Conservation (phyloP, 1,140 invertebrate species). For the Heliothis subflexa region DNA sequence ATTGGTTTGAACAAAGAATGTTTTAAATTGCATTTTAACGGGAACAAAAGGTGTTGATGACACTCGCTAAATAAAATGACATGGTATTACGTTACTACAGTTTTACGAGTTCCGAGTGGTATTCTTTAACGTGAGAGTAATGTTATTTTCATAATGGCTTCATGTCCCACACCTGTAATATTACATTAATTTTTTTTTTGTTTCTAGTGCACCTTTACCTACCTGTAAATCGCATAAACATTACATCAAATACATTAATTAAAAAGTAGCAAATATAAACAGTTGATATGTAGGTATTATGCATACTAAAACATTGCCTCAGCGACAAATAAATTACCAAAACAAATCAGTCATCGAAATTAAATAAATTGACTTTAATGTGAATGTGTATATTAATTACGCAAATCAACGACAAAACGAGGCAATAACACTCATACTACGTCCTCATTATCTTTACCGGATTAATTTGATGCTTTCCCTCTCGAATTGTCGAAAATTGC, state of each 20-base stretch:
- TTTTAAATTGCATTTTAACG: not conserved
- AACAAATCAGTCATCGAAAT: not conserved
- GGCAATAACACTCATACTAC: conserved; percentile 34
- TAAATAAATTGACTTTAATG: conserved; percentile 33
- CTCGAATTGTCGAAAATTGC: conserved; percentile 61
- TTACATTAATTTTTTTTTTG: too few relatives aligned
- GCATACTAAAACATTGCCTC: too few relatives aligned
- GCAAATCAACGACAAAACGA: conserved; percentile 28
- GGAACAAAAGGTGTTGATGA: conserved; percentile 10
- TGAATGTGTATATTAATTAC: conserved; percentile 27
- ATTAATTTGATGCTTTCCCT: conserved; percentile 30
- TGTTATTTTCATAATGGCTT: not conserved
- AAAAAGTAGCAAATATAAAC: too few relatives aligned
- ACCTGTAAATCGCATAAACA: too few relatives aligned
- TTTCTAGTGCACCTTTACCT: too few relatives aligned
- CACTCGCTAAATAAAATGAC: conserved; percentile 9
- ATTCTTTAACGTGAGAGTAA: not conserved
- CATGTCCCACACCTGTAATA: not conserved
- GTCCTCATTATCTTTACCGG: conserved; percentile 40
- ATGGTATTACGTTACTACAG: not conserved
- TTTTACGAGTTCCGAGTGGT: not conserved
- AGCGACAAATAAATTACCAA: not conserved
- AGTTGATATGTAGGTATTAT: too few relatives aligned
- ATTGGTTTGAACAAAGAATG: conserved; percentile 7
- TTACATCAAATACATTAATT: too few relatives aligned